These are phyloP conservation scores for Tillus elongatus DNA, from an alignment of 2,888 invertebrate species.

Conservation along the genomic window DNA sequence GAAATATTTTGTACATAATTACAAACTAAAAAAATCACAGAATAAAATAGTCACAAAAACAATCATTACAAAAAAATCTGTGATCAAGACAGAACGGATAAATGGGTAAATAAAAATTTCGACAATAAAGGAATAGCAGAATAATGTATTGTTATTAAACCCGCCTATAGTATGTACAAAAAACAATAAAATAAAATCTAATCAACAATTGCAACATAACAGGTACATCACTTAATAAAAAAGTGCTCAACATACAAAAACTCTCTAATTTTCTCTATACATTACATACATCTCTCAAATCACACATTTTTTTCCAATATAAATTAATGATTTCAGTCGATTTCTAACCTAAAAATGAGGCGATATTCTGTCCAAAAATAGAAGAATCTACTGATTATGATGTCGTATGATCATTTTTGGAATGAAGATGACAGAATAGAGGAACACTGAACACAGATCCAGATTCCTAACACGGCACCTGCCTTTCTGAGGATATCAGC, in stretches of 20 bases:
- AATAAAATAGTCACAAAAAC: conserved; percentile 38
- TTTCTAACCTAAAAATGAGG: conserved; percentile 18
- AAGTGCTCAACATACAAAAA: conserved; percentile 30
- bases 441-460: no score
- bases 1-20: conserved; percentile 31
- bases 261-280: not conserved
- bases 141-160: conserved; percentile 21
- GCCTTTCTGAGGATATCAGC: conserved; percentile 52
- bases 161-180: conserved; percentile 31
- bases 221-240: conserved; percentile 38
- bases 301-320: conserved; percentile 8
- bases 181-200: conserved; percentile 41
- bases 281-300: not conserved
- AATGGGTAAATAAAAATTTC: no score
- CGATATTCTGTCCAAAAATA: conserved; percentile 11
- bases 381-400: conserved; percentile 11
- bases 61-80: conserved; percentile 28
- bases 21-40: conserved; percentile 39
- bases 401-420: no score
- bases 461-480: conserved; percentile 22
- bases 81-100: conserved; percentile 26
- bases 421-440: conserved; percentile 28
- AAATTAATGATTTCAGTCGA: conserved; percentile 17
- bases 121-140: no score
- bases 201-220: conserved; percentile 42